Evolutionary conservation across 2,888 invertebrate species (phyloP).

Genomic region (Melinaea marsaeus): DNA sequence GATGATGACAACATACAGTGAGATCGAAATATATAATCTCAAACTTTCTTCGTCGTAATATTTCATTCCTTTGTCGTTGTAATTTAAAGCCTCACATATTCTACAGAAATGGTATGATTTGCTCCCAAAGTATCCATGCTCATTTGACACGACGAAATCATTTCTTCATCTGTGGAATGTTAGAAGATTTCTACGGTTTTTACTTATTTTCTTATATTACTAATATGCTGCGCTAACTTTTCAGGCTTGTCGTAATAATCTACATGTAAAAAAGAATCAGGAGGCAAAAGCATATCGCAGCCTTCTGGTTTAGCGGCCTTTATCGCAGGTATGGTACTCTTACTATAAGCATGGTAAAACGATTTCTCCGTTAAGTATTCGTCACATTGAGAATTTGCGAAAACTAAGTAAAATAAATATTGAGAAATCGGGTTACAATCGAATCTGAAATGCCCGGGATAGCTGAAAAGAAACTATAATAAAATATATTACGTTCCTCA

Average conservation of each 20-base stretch:
- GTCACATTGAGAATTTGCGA: slow-evolving; percentile 83
- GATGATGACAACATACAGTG: slow-evolving; percentile 18
- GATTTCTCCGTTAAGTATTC: slow-evolving; percentile 81
- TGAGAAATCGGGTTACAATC: slow-evolving; percentile 77
- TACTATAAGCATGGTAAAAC: too few species aligned
- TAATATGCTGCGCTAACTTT: slow-evolving; percentile 73
- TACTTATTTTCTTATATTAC: slow-evolving; percentile 70
- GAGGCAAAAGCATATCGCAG: slow-evolving; percentile 75
- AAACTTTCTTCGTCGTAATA: slow-evolving; percentile 45
- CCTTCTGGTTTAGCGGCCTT: slow-evolving; percentile 78
- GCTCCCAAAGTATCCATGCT: slow-evolving; percentile 82
- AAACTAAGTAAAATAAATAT: slow-evolving; percentile 83
- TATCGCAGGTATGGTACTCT: slow-evolving; percentile 77
- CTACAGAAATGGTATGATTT: slow-evolving; percentile 80
- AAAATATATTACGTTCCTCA: too few species aligned
- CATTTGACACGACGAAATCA: slow-evolving; percentile 76
- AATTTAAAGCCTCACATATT: slow-evolving; percentile 82
- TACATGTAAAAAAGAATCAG: slow-evolving; percentile 68
- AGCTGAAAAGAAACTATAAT: too few species aligned
- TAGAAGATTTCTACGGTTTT: slow-evolving; percentile 48
- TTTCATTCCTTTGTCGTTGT: slow-evolving; percentile 60
- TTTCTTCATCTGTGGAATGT: slow-evolving; percentile 79
- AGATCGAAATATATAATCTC: too few species aligned
- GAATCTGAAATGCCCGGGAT: slow-evolving; percentile 20
- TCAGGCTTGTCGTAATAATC: too few species aligned